Base-by-base conservation (phyloP, 2,113 vertebrate genomes). In the Vanacampus margaritifer region DNA sequence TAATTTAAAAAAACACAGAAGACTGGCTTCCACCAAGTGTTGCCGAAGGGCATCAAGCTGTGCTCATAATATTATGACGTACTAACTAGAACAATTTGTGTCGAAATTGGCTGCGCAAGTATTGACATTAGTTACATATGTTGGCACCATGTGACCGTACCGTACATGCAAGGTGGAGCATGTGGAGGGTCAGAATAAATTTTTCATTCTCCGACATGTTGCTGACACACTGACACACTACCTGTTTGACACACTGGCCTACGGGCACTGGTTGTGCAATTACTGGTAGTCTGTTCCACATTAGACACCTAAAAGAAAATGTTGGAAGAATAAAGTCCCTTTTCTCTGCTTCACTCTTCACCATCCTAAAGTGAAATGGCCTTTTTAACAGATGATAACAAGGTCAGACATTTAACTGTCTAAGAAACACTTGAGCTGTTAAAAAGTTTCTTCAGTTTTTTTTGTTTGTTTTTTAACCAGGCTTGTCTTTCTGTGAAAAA, bases 151-250 rank as follows among this genome's bases (percentile, higher is more conserved):
- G 3, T 53, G 26, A 35, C 13, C 46, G 19, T 5, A 16, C 11
- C 46, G 19, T 5, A 16, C 11, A 10, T 37, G 32, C 64, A 11
- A 8, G 23, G 16, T 8, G 43, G 60, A 62, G 53, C 36, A 67
- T 50, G 45, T 80, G 69, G 45, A 60, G 19, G 68, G 68, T 74
- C 32, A 68, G 45, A 75, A 46, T 70, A 37, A 1, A 16, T 36
- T 11, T 63, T 59, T 41, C 28, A n/a, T 19, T 35, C 6, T 64
- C 23, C 36, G 35, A 35, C 57, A 57, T 7, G 3, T 28, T 63
- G 5, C 41, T 72, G 82, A 69, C 75, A 80, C 48, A 75, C 76
- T 84, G 69, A 79, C 76, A 77, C 53, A 74, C 48, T 86, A 68
- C 75, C 67, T 51, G 62, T 12, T 60, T 72, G 43, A 69, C 67